Base-by-base conservation (phyloP, 2,888 invertebrate species). In the Coenonympha arcania region DNA sequence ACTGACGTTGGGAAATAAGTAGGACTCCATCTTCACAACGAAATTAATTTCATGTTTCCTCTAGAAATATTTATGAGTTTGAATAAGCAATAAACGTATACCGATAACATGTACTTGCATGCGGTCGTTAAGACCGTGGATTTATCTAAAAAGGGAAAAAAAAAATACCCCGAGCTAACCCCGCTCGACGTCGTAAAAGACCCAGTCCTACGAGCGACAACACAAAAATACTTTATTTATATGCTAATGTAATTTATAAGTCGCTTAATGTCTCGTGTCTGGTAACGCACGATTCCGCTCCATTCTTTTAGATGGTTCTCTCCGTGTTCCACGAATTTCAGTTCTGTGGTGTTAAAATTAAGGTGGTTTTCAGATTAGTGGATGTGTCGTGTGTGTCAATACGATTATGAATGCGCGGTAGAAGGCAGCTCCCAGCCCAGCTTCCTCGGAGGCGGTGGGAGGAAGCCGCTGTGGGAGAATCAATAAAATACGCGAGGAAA, bases 241-340 rank as follows among this genome's bases (percentile, higher is more conserved):
- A 86, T 85, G 86, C 81, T 84, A 86, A 86, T 85, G 86, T 86
- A 84, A 86, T 85, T 86, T 86, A 86, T 86, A 85, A 84, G 84
- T 85, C 80, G 84, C 78, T 85, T 85, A 86, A 85, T 85, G 84
- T 84, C 84, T 84, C 76, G 74, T 81, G 76, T 78, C 73, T 80
- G 83, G 84, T 85, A 86, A 84, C 81, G 84, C 85, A 86, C 85
- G 84, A 84, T 80, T 82, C 76, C 73, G 74, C 67, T 79, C 76
- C 78, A 79, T 80, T 82, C 77, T 79, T 79, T 76, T 71, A 75
- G 70, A 44, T 50, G 44, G 33, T 48, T 33, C 2, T 48, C 43
- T 31, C 9, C 51, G 60, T 50, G 53, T 36, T 46, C 24, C 43
- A 30, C 57, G 53, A 74, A 70, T 76, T 62, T 50, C 57, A 61